phyloP scores from a whole-genome alignment of 1,140 invertebrate species.

The Drosophila paulistorum region DNA sequence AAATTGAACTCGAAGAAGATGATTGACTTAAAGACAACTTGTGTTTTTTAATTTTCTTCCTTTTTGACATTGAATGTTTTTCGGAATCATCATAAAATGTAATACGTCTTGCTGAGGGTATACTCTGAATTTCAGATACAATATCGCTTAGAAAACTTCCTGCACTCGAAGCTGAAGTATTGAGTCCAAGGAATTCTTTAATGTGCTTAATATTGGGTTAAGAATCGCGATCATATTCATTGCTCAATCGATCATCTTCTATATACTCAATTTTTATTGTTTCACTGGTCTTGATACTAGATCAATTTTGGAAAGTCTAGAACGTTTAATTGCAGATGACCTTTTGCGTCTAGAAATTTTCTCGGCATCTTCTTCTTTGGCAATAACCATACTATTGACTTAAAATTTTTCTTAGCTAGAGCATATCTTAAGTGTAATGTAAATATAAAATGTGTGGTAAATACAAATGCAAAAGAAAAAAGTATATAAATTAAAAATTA shows the following conservation, averaged over 20 bases:
- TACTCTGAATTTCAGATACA: neutral
- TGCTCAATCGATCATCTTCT: too few relatives aligned
- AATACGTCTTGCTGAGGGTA: neutral
- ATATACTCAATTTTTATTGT: too few relatives aligned
- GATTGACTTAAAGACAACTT: neutral
- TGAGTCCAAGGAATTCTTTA: neutral
- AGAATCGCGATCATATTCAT: neutral
- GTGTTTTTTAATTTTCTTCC: neutral
- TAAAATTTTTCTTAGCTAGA: neutral
- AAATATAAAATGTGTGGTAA: neutral
- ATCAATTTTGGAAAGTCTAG: too few relatives aligned
- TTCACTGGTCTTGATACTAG: too few relatives aligned
- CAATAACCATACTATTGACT: neutral
- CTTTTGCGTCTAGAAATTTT: neutral
- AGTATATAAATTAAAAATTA: neutral
- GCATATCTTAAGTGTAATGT: neutral
- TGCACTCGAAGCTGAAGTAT: neutral
- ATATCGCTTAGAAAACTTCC: neutral
- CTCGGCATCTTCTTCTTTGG: neutral
- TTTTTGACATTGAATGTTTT: neutral
- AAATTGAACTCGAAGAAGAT: neutral
- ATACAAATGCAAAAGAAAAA: neutral
- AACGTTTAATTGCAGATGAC: too few relatives aligned
- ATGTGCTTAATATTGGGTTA: neutral
- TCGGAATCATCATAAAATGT: neutral